phyloP scores from a whole-genome alignment of 2,113 vertebrate genomes.

The Mellivora capensis region DNA sequence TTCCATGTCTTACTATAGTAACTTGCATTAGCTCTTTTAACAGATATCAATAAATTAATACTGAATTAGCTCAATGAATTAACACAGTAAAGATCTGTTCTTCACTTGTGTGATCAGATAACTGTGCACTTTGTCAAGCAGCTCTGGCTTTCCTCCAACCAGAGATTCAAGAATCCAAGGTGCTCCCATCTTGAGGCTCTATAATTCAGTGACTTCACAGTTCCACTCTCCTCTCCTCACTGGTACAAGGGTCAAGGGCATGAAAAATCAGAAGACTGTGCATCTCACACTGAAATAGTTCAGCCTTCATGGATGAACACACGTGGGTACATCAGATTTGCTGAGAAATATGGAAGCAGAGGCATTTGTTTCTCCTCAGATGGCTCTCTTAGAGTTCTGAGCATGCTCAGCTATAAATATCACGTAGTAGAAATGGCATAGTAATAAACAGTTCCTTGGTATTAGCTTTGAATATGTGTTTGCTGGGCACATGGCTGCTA shows the following conservation, averaged over 20 bases:
- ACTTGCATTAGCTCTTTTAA: neutral
- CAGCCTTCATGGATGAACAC: neutral
- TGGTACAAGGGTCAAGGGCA: neutral
- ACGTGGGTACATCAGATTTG: neutral
- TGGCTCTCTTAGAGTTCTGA: neutral
- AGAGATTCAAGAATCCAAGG: neutral
- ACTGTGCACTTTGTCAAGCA: neutral
- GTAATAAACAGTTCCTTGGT: neutral
- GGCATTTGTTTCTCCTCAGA: neutral
- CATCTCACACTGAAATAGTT: neutral
- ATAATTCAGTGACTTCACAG: neutral
- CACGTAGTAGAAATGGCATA: neutral
- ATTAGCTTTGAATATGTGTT: neutral
- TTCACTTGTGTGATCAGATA: neutral
- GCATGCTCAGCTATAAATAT: neutral
- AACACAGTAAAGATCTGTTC: neutral
- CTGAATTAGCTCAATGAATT: neutral
- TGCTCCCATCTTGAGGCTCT: neutral
- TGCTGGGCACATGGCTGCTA: neutral
- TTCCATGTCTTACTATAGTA: neutral
- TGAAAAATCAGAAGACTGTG: neutral
- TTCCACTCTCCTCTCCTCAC: neutral
- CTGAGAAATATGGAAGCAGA: neutral
- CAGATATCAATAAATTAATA: neutral
- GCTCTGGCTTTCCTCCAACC: neutral